Conservation (phyloP, 2,113 vertebrate genomes). For the Labeo catla region DNA sequence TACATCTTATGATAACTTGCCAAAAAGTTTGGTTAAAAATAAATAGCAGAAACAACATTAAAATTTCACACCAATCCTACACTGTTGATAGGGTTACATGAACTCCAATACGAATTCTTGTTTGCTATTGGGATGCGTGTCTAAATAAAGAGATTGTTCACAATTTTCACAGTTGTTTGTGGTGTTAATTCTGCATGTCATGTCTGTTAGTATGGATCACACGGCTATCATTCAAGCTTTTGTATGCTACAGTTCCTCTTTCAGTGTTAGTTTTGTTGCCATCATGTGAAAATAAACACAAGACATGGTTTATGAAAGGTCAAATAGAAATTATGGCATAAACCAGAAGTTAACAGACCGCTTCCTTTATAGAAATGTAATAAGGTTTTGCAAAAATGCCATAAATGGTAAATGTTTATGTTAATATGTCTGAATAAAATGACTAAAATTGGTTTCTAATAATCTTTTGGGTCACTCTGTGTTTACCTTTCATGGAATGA, state of each 20-base stretch:
- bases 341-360: not conserved
- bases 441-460: not conserved
- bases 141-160: constrained; percentile 31
- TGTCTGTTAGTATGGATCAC: not conserved
- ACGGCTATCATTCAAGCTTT: not conserved
- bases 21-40: not conserved
- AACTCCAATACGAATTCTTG: not conserved
- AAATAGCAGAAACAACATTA: not conserved
- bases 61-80: not conserved
- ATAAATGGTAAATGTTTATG: not conserved
- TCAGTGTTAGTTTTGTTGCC: not conserved
- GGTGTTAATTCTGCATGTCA: not conserved
- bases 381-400: not conserved
- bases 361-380: not conserved
- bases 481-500: not conserved
- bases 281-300: constrained; percentile 1
- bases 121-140: constrained; percentile 9
- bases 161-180: not conserved
- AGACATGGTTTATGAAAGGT: not conserved
- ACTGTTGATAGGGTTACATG: not conserved
- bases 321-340: not conserved
- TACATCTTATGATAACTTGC: not conserved
- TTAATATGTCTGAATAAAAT: too few species aligned
- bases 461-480: not conserved
- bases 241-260: not conserved